Conservation (phyloP, 2,113 vertebrate genomes). For the Semnopithecus entellus region DNA sequence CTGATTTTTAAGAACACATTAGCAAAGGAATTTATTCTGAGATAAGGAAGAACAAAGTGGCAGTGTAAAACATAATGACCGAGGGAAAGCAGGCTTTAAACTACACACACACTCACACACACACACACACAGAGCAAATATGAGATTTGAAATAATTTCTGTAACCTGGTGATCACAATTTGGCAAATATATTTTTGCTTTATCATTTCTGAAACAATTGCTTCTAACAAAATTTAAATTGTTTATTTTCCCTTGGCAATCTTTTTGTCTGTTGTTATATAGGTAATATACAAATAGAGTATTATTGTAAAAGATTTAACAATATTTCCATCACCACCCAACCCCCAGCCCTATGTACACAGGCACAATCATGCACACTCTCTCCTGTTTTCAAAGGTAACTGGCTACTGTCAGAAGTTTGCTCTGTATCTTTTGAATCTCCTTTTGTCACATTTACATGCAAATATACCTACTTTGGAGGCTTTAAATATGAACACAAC, state of each 20-base stretch:
- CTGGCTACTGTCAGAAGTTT: neutral
- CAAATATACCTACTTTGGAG: neutral
- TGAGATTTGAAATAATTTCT: slow-evolving; percentile 9
- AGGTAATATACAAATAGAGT: neutral
- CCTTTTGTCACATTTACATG: neutral
- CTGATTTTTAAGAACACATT: slow-evolving; percentile 72
- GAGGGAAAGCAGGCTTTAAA: slow-evolving; percentile 5
- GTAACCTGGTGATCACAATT: neutral
- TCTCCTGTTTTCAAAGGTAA: neutral
- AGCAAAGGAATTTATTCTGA: slow-evolving; percentile 66
- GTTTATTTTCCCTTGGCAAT: neutral
- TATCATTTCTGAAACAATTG: slow-evolving; percentile 29
- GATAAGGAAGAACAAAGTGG: slow-evolving; percentile 64
- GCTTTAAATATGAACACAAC: neutral
- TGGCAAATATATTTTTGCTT: neutral
- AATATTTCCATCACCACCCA: neutral
- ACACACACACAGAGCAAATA: neutral
- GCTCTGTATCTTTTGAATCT: neutral
- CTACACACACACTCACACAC: neutral
- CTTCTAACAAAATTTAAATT: slow-evolving; percentile 34
- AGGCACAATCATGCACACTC: neutral
- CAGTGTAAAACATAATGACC: slow-evolving; percentile 44
- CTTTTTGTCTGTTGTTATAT: neutral
- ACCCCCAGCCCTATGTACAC: fast-evolving
- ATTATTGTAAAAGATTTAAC: neutral